Evolutionary conservation across 2,113 vertebrate species (phyloP), one percentile per base, ranked within the genome.

Genomic region (Archilochus colubris): DNA sequence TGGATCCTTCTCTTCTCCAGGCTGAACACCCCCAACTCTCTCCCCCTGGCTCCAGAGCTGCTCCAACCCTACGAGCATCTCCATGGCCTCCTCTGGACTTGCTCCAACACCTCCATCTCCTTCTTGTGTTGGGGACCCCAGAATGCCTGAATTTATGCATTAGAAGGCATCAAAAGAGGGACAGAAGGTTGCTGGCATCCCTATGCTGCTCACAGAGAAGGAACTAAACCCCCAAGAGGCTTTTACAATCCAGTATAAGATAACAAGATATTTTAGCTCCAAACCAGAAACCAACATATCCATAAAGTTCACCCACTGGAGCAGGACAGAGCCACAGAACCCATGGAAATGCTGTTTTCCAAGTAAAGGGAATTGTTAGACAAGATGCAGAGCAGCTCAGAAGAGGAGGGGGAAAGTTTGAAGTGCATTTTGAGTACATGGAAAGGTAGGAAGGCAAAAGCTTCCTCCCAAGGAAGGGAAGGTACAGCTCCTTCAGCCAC

Each of bases 291-390:
- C 16, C 38, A 79, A 25, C 7, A 27, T 16, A 44, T 14, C 48
- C 51, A 44, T 10, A 14, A 62, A 57, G 27, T 51, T 75, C 27
- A 63, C 19, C 36, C 38, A 10, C 16, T 25, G 43, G 55, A 30
- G 57, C 6, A 28, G 54, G 58, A 61, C 30, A 43, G 44, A 59
- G 28, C 11, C 62, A 27, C 33, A 46, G 21, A 74, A 48, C 5
- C 33, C 2, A 2, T 3, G 6, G 13, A 50, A 61, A 54, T 1
- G 28, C 5, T 5, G 3, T 22, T 62, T 23, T 30, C 38, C 5
- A 66, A 40, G 80, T 11, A 20, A 48, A 55, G 33, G 61, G 36
- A 66, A 33, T 3, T 30, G 50, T 17, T 21, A 50, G 14, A 31
- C 7, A 11, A 31, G 36, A 23, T 1, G 5, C 7, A 40, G 62